A percentile compares a stretch with the other conserved stretches of the same genome.
phyloP scores from a whole-genome alignment of 2,888 invertebrate genomes.

The Diadegma fenestrale region DNA sequence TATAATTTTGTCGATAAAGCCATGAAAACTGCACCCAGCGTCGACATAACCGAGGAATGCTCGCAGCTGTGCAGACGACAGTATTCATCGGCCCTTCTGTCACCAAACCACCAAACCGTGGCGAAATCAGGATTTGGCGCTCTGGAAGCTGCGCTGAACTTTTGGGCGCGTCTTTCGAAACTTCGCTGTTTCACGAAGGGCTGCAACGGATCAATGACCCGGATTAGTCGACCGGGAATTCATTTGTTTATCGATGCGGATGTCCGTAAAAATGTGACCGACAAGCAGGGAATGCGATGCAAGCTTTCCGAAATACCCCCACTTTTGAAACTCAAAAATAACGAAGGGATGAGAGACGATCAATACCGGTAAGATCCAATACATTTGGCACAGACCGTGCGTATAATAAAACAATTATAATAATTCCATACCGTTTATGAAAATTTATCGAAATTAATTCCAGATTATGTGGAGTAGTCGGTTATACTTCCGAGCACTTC shows the following conservation, averaged over 20 bases:
- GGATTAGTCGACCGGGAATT: conserved; percentile 9
- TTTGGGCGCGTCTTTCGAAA: no score
- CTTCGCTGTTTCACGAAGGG: background rate
- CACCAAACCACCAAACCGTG: background rate
- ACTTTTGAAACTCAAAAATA: background rate
- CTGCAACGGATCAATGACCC: background rate
- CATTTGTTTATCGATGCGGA: conserved; percentile 16
- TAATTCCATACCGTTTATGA: background rate
- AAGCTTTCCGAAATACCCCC: background rate
- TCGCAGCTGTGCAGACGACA: conserved; percentile 1
- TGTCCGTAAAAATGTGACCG: background rate
- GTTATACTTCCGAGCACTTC: background rate
- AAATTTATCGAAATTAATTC: background rate
- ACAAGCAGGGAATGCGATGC: background rate
- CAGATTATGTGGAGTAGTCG: background rate
- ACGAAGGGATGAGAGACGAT: background rate
- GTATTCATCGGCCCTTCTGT: background rate
- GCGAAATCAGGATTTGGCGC: background rate
- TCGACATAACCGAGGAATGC: background rate
- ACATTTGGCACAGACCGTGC: conserved; percentile 5
- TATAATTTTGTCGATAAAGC: conserved; percentile 1
- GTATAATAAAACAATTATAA: conserved; percentile 4
- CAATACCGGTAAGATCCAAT: conserved; percentile 14
- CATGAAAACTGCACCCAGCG: background rate
- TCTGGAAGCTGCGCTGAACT: background rate